These are phyloP conservation scores for Rutilus rutilus DNA, from an alignment of 2,113 vertebrate genomes.

Conservation along the genomic window DNA sequence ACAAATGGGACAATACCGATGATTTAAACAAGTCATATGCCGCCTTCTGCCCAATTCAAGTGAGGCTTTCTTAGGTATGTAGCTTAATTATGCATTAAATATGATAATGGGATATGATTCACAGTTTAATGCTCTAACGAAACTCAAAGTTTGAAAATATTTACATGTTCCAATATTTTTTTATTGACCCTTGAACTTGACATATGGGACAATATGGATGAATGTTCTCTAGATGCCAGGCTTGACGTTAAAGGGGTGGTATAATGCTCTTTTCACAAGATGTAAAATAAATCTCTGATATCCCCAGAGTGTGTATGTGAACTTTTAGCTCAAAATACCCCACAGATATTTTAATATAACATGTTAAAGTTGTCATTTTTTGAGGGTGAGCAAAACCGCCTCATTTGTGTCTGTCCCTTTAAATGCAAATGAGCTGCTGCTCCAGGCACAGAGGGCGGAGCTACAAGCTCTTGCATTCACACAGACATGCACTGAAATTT, in stretches of 20 bases:
- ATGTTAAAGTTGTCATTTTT: too few relatives aligned
- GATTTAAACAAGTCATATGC: neutral
- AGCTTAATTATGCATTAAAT: neutral
- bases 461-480: too few relatives aligned
- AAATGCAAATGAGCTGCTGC: too few relatives aligned
- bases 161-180: neutral
- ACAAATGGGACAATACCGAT: neutral
- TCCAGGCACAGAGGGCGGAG: too few relatives aligned
- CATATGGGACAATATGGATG: neutral
- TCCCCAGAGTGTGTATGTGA: too few relatives aligned
- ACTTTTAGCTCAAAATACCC: too few relatives aligned
- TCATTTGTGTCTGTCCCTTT: too few relatives aligned
- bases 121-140: neutral
- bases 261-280: too few relatives aligned
- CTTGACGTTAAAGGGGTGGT: neutral
- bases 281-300: too few relatives aligned
- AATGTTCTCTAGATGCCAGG: neutral
- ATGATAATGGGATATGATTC: neutral
- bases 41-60: neutral
- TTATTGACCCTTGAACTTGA: neutral
- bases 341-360: too few relatives aligned
- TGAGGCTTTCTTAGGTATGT: neutral
- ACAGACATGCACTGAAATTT: too few relatives aligned
- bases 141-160: neutral
- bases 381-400: too few relatives aligned